Conservation (phyloP, 2,888 invertebrate genomes). For the Acanthoscelides obtectus region DNA sequence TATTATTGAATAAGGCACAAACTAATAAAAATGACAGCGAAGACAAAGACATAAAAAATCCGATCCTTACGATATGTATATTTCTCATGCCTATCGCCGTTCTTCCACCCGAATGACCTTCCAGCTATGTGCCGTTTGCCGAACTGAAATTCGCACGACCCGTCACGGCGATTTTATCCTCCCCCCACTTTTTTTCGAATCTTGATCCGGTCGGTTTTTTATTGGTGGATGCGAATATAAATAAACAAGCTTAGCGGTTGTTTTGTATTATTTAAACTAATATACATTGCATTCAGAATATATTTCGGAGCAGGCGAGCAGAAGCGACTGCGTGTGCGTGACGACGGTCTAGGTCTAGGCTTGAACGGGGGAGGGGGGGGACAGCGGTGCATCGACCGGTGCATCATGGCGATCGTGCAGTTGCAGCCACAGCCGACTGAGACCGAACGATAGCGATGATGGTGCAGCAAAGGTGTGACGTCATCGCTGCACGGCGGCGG, state of each 20-base stretch:
- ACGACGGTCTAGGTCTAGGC: constrained; percentile 15
- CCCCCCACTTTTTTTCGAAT: constrained; percentile 14
- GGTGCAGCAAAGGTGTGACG: neutral
- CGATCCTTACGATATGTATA: neutral
- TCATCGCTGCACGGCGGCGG: neutral
- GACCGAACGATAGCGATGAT: neutral
- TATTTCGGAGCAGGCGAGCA: constrained; percentile 44
- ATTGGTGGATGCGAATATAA: neutral
- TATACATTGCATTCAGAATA: constrained; percentile 49
- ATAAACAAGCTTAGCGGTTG: neutral
- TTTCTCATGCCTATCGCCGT: neutral
- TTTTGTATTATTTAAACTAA: constrained; percentile 48
- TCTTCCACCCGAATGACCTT: neutral
- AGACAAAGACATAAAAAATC: neutral
- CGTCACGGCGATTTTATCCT: constrained; percentile 10
- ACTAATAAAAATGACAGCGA: too few relatives aligned
- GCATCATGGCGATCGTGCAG: neutral
- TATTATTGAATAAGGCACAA: too few relatives aligned
- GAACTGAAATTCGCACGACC: neutral
- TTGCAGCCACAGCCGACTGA: neutral
- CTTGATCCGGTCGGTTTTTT: constrained; percentile 1
- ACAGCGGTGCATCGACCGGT: neutral
- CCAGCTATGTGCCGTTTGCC: neutral
- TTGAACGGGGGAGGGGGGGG: neutral
- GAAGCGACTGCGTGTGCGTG: constrained; percentile 26